Conservation (phyloP, 1,140 invertebrate species). For the Macrostomum lignano region DNA sequence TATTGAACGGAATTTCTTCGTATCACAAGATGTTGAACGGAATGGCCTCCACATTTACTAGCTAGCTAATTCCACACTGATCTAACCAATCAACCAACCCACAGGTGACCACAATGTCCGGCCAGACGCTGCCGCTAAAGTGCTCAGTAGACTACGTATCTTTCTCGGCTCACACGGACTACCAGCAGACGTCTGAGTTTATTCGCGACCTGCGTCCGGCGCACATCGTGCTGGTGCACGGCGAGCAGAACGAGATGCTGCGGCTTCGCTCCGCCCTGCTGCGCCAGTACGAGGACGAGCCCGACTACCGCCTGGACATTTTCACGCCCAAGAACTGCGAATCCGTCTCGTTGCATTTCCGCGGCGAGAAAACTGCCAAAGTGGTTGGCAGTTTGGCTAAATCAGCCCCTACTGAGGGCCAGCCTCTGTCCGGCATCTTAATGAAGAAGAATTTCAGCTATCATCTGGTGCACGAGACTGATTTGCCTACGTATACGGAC, state of each 20-base stretch:
- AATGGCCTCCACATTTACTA: too few species aligned
- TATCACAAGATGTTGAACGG: too few species aligned
- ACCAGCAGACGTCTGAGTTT: slow-evolving; percentile 91
- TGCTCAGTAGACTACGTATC: slow-evolving; percentile 87
- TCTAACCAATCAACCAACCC: too few species aligned
- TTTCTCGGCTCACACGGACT: slow-evolving; percentile 95
- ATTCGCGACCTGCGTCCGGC: slow-evolving; percentile 67
- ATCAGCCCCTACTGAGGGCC: slow-evolving; percentile 44
- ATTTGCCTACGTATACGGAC: not conserved
- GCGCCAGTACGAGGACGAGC: slow-evolving; percentile 68
- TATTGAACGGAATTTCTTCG: too few species aligned
- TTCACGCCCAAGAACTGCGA: slow-evolving; percentile 88
- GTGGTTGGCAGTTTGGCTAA: slow-evolving; percentile 68
- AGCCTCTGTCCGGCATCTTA: slow-evolving; percentile 59
- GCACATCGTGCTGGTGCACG: slow-evolving; percentile 81
- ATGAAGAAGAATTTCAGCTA: slow-evolving; percentile 96
- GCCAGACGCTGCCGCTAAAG: slow-evolving; percentile 74
- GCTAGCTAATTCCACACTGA: too few species aligned
- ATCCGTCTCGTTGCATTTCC: slow-evolving; percentile 61
- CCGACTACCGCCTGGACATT: slow-evolving; percentile 54
- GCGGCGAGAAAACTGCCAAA: slow-evolving; percentile 89
- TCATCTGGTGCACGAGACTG: slow-evolving; percentile 39
- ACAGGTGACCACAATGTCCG: slow-evolving; percentile 64
- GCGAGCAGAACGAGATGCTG: slow-evolving; percentile 93
- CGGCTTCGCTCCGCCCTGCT: slow-evolving; percentile 68